Evolutionary conservation across 2,797 vertebrate species (phyloP).

Genomic region (Pseudopleuronectes americanus): DNA sequence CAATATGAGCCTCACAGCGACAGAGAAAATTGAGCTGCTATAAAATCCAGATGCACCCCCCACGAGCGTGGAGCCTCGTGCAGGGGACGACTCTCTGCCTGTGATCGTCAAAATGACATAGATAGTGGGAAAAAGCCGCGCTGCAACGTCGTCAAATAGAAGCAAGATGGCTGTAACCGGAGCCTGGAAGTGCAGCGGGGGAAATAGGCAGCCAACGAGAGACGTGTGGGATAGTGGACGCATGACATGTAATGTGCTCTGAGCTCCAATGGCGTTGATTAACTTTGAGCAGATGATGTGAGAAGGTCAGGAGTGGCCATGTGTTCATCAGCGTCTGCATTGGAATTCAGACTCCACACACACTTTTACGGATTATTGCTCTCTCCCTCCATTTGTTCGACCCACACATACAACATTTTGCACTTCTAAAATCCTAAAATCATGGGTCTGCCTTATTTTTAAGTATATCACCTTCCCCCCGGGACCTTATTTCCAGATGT

Average conservation of each 20-base stretch:
- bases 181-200: slow-evolving; percentile 21
- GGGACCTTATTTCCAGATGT: slow-evolving; percentile 85
- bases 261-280: slow-evolving; percentile 50
- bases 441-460: slow-evolving; percentile 51
- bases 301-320: slow-evolving; percentile 44
- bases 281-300: slow-evolving; percentile 58
- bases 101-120: slow-evolving; percentile 62
- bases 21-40: slow-evolving; percentile 67
- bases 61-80: slow-evolving; percentile 31
- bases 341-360: slow-evolving; percentile 27
- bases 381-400: slow-evolving; percentile 58
- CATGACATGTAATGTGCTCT: slow-evolving; percentile 53
- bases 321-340: slow-evolving; percentile 43
- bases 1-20: slow-evolving; percentile 53
- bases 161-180: slow-evolving; percentile 67
- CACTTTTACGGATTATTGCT: slow-evolving; percentile 12
- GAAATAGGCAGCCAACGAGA: slow-evolving; percentile 32
- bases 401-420: slow-evolving; percentile 66
- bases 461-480: slow-evolving; percentile 77
- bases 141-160: slow-evolving; percentile 58
- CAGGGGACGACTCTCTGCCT: slow-evolving; percentile 16
- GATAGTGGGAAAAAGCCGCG: slow-evolving; percentile 52
- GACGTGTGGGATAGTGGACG: slow-evolving; percentile 44
- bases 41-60: slow-evolving; percentile 71
- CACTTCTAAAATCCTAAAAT: slow-evolving; percentile 60